Percentiles rank a stretch among this genome's conserved stretches.
These are phyloP conservation scores for Anodontia alba DNA, from an alignment of 2,888 invertebrate genomes.

Conservation along the genomic window DNA sequence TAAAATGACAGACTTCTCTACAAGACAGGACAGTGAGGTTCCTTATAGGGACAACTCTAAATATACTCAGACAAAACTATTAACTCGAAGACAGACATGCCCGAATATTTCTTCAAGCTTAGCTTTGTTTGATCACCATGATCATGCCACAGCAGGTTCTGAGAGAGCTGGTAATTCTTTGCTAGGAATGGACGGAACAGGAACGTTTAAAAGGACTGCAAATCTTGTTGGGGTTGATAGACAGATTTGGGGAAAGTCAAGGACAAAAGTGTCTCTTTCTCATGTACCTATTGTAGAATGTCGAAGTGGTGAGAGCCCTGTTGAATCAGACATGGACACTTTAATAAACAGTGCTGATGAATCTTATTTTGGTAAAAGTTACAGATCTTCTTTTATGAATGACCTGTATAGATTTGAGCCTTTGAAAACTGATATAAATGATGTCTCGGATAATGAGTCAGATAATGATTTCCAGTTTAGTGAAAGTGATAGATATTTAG, in stretches of 20 bases:
- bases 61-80: slow-evolving; percentile 4
- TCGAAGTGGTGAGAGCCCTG: slow-evolving; percentile 30
- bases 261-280: slow-evolving; percentile 32
- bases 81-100: slow-evolving; percentile 44
- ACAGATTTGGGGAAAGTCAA: slow-evolving; percentile 23
- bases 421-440: neutral
- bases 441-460: neutral
- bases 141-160: neutral
- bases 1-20: slow-evolving; percentile 54
- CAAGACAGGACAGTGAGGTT: slow-evolving; percentile 26
- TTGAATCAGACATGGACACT: slow-evolving; percentile 32
- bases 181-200: slow-evolving; percentile 28
- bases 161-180: slow-evolving; percentile 31
- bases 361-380: slow-evolving; percentile 20
- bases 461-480: neutral
- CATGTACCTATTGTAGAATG: slow-evolving; percentile 61
- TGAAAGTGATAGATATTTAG: neutral
- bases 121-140: neutral
- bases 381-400: neutral
- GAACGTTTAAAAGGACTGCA: slow-evolving; percentile 14
- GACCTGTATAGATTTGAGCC: neutral
- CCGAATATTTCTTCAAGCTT: slow-evolving; percentile 24
- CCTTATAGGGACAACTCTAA: neutral
- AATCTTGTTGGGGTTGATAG: slow-evolving; percentile 44
- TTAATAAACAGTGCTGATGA: neutral